Evolutionary conservation across 2,888 invertebrate species (phyloP).

Genomic region (Epinotia bilunana): DNA sequence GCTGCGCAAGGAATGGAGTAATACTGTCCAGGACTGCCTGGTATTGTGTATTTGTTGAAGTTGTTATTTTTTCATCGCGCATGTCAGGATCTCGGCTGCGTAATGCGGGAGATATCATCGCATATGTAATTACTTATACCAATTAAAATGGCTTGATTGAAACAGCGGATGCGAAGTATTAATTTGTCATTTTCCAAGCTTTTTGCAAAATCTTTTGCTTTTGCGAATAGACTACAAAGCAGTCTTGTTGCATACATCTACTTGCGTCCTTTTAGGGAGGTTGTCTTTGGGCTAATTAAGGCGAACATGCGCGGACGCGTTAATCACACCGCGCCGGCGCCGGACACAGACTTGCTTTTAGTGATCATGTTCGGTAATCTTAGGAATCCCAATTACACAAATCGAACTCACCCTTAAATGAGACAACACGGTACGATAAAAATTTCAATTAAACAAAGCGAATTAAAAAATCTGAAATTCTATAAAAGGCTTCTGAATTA

Average conservation of each 20-base stretch:
- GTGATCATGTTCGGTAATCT: constrained; percentile 71
- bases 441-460: constrained; percentile 41
- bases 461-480: constrained; percentile 24
- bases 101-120: constrained; percentile 66
- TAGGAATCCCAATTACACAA: constrained; percentile 74
- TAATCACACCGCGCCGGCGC: constrained; percentile 46
- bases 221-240: constrained; percentile 17
- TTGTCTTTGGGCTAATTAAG: constrained; percentile 51
- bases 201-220: constrained; percentile 7
- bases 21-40: constrained; percentile 74
- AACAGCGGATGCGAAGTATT: constrained; percentile 59
- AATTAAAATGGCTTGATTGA: constrained; percentile 61
- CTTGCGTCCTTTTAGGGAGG: constrained; percentile 48
- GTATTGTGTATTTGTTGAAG: constrained; percentile 78
- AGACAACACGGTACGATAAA: constrained; percentile 39
- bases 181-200: constrained; percentile 50
- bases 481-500: constrained; percentile 19
- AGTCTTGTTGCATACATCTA: constrained; percentile 30
- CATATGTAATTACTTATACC: constrained; percentile 60
- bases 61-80: constrained; percentile 67
- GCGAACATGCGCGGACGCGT: constrained; percentile 49
- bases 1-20: constrained; percentile 79
- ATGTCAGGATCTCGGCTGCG: constrained; percentile 67
- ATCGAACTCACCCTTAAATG: constrained; percentile 31
- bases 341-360: constrained; percentile 49